Percentiles rank a stretch among this genome's conserved stretches.
These are phyloP conservation scores for Brachynemurus nebulosus DNA, from an alignment of 2,888 invertebrate species.

Conservation along the genomic window DNA sequence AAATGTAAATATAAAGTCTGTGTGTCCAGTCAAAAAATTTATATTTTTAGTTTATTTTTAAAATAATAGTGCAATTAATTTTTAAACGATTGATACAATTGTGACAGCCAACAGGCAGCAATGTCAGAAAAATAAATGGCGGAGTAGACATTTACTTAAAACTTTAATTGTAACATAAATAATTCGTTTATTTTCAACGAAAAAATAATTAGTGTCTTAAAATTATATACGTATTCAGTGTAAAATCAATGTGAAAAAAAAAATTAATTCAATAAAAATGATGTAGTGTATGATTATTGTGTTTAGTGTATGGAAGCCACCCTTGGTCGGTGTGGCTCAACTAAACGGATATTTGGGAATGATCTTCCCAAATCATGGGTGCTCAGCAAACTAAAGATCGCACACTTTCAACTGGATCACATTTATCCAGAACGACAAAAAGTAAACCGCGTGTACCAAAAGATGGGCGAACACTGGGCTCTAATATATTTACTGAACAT, in stretches of 20 bases:
- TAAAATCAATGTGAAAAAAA: neutral
- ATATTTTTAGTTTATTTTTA: too few relatives aligned
- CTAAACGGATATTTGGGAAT: constrained; percentile 27
- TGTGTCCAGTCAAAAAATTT: too few relatives aligned
- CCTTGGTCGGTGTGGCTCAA: constrained; percentile 27
- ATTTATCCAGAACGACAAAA: constrained; percentile 57
- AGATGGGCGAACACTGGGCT: constrained; percentile 72
- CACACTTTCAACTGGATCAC: constrained; percentile 54
- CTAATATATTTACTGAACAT: constrained; percentile 90
- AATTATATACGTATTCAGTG: too few relatives aligned
- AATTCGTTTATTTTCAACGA: neutral
- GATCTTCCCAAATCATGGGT: constrained; percentile 55
- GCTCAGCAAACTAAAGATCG: constrained; percentile 90
- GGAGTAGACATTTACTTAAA: constrained; percentile 5
- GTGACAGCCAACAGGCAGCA: constrained; percentile 29
- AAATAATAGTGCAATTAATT: too few relatives aligned
- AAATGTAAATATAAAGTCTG: too few relatives aligned
- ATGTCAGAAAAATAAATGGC: constrained; percentile 28
- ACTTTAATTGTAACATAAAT: neutral
- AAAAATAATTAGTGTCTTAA: neutral
- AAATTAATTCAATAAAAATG: constrained; percentile 9
- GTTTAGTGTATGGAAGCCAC: constrained; percentile 22
- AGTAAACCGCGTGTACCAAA: constrained; percentile 62
- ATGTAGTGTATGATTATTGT: constrained; percentile 16
- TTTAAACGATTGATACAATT: constrained; percentile 43